Evolutionary conservation across 2,113 vertebrate genomes (phyloP).

Genomic region (Merops nubicus): DNA sequence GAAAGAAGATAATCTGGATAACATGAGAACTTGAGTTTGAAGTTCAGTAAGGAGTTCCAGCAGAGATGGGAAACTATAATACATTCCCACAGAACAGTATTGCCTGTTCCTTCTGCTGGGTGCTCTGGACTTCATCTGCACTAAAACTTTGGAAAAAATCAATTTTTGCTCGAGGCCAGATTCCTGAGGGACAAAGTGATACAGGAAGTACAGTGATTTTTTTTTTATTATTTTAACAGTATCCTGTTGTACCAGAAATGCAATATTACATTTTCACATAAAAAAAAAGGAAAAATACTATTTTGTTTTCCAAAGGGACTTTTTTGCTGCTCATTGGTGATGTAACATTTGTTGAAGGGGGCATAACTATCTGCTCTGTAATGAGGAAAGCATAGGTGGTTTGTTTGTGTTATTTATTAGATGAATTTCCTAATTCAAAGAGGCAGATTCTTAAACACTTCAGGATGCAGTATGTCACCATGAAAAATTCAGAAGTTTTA

Average conservation of each 20-base stretch:
- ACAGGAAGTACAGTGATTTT: neutral
- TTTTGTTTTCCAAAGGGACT: neutral
- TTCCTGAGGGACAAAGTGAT: neutral
- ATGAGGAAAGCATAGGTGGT: neutral
- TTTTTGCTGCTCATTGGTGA: neutral
- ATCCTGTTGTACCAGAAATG: neutral
- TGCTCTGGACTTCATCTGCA: conserved; percentile 18
- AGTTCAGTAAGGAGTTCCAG: neutral
- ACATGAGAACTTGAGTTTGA: neutral
- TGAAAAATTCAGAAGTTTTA: neutral
- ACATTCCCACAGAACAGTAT: neutral
- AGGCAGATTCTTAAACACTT: neutral
- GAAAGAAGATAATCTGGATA: neutral
- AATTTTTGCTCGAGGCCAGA: neutral
- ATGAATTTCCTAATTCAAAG: neutral
- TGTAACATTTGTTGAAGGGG: neutral
- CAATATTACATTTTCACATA: neutral
- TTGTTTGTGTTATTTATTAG: neutral
- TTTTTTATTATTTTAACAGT: neutral
- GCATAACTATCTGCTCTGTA: neutral
- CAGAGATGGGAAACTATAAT: neutral
- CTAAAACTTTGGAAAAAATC: neutral
- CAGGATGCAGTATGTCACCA: neutral
- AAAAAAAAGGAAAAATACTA: neutral
- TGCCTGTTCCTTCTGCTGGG: neutral